phyloP scores from a whole-genome alignment of 2,888 invertebrate species.

The Zaprionus lineosus region DNA sequence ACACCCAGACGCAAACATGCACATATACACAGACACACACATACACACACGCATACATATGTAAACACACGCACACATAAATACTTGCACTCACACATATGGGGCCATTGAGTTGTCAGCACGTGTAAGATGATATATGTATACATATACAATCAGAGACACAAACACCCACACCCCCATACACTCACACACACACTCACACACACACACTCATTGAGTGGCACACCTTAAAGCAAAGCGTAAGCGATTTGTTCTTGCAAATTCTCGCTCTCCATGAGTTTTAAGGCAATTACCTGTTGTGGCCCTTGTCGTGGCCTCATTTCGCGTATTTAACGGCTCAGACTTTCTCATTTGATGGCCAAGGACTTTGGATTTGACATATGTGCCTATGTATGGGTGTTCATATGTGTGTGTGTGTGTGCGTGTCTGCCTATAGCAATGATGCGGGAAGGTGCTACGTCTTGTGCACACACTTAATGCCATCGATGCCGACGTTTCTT shows the following conservation, averaged over 20 bases:
- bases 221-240: slow-evolving; percentile 42
- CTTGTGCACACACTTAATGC: slow-evolving; percentile 19
- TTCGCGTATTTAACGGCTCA: slow-evolving; percentile 66
- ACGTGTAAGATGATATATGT: background rate
- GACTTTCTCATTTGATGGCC: slow-evolving; percentile 33
- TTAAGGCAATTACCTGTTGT: slow-evolving; percentile 61
- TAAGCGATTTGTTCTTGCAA: slow-evolving; percentile 55
- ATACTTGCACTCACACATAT: too few relatives aligned
- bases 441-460: background rate
- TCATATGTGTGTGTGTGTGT: background rate
- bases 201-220: background rate
- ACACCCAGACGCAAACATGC: slow-evolving; percentile 18
- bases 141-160: background rate
- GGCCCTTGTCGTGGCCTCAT: slow-evolving; percentile 30
- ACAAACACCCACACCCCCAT: background rate
- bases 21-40: slow-evolving; percentile 4
- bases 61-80: background rate
- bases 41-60: slow-evolving; percentile 9
- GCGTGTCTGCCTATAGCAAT: too few relatives aligned
- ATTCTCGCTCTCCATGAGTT: slow-evolving; percentile 23
- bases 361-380: slow-evolving; percentile 8
- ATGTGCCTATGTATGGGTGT: too few relatives aligned
- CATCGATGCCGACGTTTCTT: slow-evolving; percentile 38
- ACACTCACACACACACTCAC: background rate
- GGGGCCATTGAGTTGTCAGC: background rate